Evolutionary conservation across 30 jellyfish, hydroid and myxozoan genomes (phyloP), one percentile per base, ranked within the genome.

Genomic region (Sanderia malayensis): DNA sequence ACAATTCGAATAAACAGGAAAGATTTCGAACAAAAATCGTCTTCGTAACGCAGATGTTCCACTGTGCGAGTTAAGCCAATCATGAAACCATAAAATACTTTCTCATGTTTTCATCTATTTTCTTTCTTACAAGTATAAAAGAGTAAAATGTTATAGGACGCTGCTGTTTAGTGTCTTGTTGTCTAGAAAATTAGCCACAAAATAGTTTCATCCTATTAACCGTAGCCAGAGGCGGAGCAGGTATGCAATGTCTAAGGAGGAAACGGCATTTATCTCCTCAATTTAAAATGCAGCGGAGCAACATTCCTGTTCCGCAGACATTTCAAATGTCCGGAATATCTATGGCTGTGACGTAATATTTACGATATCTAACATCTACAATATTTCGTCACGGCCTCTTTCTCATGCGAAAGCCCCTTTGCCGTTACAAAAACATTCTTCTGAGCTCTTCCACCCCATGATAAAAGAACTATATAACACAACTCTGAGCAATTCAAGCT

Each of bases 201-300:
- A 37, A 49, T 49, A 49, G 64, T 11, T 49, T 49, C 64, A 49
- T 49, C 64, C 18, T 24, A 18, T 49, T 49, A 19, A 49, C 64
- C 11, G 64, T 24, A 49, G 64, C 64, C 64, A 49, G 27, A 49
- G 64, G 64, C 64, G 52, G 52, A 37, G 52, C 52, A 37, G 52
- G 52, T 6, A 37, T 37, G 52, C 52, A 37, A 37, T 4, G 52
- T 37, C 52, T 37, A 37, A 37, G 52, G 52, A 37, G 52, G 52
- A 37, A 37, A 37, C 10, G 13, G 52, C 52, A 37, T 37, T 37
- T 37, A n/a, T n/a, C n/a, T n/a, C n/a, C n/a, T n/a, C n/a, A n/a
- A n/a, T n/a, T n/a, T n/a, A n/a, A n/a, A n/a, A n/a, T n/a, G n/a
- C n/a, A n/a, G n/a, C n/a, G n/a, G n/a, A n/a, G n/a, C n/a, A n/a